Base-by-base conservation (phyloP, 2,113 vertebrate species). In the Pteropus alecto region DNA sequence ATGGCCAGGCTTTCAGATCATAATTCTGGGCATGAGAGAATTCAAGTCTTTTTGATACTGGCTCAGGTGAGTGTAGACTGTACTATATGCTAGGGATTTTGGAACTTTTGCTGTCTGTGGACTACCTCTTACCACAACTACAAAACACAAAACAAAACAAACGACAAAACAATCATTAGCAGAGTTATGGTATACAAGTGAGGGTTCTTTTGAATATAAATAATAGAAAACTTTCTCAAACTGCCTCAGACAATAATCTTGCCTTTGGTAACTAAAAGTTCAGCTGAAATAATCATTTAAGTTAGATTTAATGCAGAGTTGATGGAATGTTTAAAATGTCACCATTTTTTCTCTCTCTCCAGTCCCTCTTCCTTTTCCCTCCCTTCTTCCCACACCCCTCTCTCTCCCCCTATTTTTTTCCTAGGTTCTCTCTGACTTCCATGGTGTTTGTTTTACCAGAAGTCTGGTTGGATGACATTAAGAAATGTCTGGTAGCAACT, bases 21-120 rank as follows among this genome's bases (percentile, higher is more conserved):
- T 89, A 96, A 97, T 87, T 97, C 77, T 96, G 73, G 10, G 26
- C 78, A 76, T 74, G n/a, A 33, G 82, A 89, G 51, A 96, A 91
- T 38, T 51, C 41, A 93, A 97, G 56, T 78, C 70, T 91, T 83
- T 63, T 91, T 76, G 76, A 43, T 73, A 41, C 5, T 84, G 22
- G 35, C 41, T 94, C 73, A 88, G 70, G 19, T 96, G 60, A 22
- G 4, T 84, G 12, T 35, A 86, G 90, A 83, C 6, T 51, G 1
- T 33, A 85, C 13, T 71, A 28, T 35, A 79, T 19, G n/a, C 2
- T 76, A 35, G 10, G 30, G 26, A 6, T 87, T 96, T 90, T 70
- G 76, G 86, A 83, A 86, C 1, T 63, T 94, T 79, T 94, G n/a
- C 51, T 46, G 0, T 33, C 12, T 82, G 35, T 46, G 22, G 33